Base-by-base conservation (phyloP, 2,113 vertebrate genomes). In the human region DNA sequence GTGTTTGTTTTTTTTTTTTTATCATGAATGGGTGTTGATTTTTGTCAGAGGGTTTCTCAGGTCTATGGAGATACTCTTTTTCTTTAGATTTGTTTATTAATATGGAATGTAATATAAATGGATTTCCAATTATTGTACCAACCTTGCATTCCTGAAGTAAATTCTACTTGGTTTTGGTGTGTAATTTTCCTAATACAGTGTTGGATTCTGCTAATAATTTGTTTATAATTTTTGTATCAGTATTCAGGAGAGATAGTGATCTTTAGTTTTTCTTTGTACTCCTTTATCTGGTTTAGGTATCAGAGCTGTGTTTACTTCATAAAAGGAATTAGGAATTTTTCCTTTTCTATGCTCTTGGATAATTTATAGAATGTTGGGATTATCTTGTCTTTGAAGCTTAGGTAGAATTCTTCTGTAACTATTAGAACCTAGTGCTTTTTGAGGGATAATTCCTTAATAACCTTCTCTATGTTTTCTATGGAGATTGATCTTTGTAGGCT, bases 211-310 rank as follows among this genome's bases (percentile, higher is more conserved):
- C 40, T 94, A 82, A 45, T 72, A 50, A 55, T 93, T 85, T 81
- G 64, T 79, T 70, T 66, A 82, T 73, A 85, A 35, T 38, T 89
- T 92, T 91, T 96, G 32, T 25, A 45, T 11, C 40, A 18, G 23
- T 64, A 27, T 95, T 91, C 38, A 32, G 52, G n/a, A 93, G 32
- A 82, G 43, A 81, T 4, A 68, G 16, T 45, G 45, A 73, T 79
- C 40, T 70, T 2, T 93, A 73, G 18, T 90, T 96, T 92, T 90
- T 84, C 40, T 82, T 96, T 68, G 23, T 50, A 25, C n/a, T 76
- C 88, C 8, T 72, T 95, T 85, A 70, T 70, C 22, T 89, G 27
- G 50, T n/a, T 97, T 83, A 79, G 27, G 13, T 86, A 61, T 93
- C 17, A 45, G 25, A 61, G 59, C 94, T 97, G 84, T 22, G 73